A percentile compares a stretch with the other conserved stretches of the same genome.
phyloP scores from a whole-genome alignment of 2,113 vertebrate genomes.

The Bubo bubo region DNA sequence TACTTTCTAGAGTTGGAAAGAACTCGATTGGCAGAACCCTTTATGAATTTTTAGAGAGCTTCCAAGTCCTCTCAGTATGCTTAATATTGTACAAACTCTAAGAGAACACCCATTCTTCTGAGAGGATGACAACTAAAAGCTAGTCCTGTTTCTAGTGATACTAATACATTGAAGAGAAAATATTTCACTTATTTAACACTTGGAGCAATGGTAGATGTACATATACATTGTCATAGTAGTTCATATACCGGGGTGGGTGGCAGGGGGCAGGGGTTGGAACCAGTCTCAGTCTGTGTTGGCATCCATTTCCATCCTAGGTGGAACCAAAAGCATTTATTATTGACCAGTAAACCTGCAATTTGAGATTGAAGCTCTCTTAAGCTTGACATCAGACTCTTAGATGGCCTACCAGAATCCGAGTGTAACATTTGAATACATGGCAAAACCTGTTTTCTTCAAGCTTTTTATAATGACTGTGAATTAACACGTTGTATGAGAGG shows the following conservation, averaged over 20 bases:
- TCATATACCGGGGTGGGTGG: not conserved
- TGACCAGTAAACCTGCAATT: not conserved
- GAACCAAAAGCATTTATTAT: not conserved
- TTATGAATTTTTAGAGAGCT: not conserved
- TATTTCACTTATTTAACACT: not conserved
- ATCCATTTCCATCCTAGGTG: not conserved
- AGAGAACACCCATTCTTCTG: not conserved
- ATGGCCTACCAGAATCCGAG: not conserved
- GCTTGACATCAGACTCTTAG: not conserved
- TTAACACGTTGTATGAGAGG: not conserved
- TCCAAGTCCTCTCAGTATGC: not conserved
- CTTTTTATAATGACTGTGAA: accelerated
- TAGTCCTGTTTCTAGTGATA: not conserved
- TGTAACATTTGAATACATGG: not conserved
- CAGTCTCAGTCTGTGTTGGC: not conserved
- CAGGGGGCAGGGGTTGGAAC: not conserved
- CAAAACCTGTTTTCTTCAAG: not conserved
- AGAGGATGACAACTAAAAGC: not conserved
- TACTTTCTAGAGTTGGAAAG: not conserved
- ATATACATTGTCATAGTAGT: not conserved
- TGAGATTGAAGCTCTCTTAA: not conserved
- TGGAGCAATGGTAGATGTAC: not conserved
- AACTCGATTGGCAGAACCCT: not conserved
- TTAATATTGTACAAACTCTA: not conserved
- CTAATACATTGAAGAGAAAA: not conserved